phyloP scores from a whole-genome alignment of 2,113 vertebrate genomes.

The Rissa tridactyla region DNA sequence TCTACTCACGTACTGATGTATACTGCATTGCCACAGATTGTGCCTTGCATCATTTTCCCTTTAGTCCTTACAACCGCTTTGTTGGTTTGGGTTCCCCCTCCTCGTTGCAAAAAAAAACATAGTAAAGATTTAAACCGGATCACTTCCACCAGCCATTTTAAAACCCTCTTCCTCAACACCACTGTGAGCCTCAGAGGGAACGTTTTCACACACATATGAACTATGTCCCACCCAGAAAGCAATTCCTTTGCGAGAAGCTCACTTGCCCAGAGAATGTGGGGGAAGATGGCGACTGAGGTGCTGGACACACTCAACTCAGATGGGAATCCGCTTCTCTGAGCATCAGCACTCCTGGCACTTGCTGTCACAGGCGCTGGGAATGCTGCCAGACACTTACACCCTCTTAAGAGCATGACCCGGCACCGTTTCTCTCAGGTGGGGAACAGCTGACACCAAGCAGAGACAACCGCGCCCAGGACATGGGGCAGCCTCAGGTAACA shows the following conservation, averaged over 20 bases:
- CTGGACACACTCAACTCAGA: rapidly evolving
- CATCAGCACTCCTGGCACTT: not conserved
- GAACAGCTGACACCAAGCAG: not conserved
- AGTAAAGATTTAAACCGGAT: not conserved
- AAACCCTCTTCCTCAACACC: not conserved
- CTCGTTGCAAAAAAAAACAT: not conserved
- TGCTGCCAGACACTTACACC: rapidly evolving
- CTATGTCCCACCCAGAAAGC: rapidly evolving
- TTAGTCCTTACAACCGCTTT: not conserved
- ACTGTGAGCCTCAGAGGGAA: not conserved
- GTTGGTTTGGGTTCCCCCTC: not conserved
- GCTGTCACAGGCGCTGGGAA: rapidly evolving
- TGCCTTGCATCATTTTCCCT: not conserved
- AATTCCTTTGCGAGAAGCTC: rapidly evolving
- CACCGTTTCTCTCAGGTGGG: rapidly evolving
- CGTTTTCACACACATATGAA: rapidly evolving
- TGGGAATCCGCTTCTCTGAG: rapidly evolving
- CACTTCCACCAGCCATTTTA: not conserved
- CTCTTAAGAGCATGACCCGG: rapidly evolving
- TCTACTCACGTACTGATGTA: not conserved
- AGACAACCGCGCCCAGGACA: not conserved
- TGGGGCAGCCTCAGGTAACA: not conserved
- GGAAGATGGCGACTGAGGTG: rapidly evolving
- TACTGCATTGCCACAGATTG: not conserved
- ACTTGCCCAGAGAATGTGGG: rapidly evolving